These are phyloP conservation scores for Halichoeres trimaculatus DNA, from an alignment of 2,113 vertebrate genomes.

Conservation along the genomic window DNA sequence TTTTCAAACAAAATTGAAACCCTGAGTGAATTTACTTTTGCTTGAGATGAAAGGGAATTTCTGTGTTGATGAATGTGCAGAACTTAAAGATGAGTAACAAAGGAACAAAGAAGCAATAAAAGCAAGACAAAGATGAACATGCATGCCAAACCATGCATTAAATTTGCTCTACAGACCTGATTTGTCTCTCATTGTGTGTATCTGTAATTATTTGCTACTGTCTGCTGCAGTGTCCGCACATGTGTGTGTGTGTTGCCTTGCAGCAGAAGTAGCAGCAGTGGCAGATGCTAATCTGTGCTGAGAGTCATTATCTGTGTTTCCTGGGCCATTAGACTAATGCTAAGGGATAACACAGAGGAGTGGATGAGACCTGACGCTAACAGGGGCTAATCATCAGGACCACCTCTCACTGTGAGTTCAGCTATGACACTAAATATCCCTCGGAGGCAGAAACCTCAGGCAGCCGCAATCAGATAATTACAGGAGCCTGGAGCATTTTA, in stretches of 20 bases:
- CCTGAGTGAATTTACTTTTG: not conserved
- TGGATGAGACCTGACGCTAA: conserved; percentile 75
- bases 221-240: conserved; percentile 27
- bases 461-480: conserved; percentile 67
- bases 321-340: conserved; percentile 79
- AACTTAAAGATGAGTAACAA: not conserved
- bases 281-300: conserved; percentile 75
- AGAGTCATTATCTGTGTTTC: conserved; percentile 76
- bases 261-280: conserved; percentile 26
- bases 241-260: conserved; percentile 13
- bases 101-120: not conserved
- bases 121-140: not conserved
- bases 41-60: not conserved
- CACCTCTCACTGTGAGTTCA: conserved; percentile 68
- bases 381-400: conserved; percentile 76
- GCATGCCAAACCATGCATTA: conserved; percentile 37
- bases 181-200: not conserved
- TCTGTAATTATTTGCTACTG: conserved; percentile 33
- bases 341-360: conserved; percentile 73
- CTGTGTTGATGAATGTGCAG: not conserved
- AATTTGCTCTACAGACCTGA: conserved; percentile 20
- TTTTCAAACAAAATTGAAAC: conserved; percentile 16
- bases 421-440: conserved; percentile 74
- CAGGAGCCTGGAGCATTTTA: conserved; percentile 63
- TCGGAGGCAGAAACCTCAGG: conserved; percentile 55